Conservation (phyloP, 2,888 invertebrate genomes). For the Barypeithes pellucidus region DNA sequence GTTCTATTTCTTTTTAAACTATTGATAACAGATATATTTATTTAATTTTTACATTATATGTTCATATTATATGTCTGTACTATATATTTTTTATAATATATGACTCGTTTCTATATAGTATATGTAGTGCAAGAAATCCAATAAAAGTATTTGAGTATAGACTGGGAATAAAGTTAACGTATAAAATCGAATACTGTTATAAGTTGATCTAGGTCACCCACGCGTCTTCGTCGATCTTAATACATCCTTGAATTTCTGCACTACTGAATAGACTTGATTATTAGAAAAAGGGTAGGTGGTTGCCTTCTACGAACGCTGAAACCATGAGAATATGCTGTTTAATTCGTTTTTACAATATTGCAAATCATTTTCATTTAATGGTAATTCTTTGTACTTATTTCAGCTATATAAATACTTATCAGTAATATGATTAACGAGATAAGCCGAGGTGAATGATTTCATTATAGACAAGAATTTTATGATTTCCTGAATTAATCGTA, state of each 20-base stretch:
- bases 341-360: slow-evolving; percentile 21
- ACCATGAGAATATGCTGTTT: slow-evolving; percentile 25
- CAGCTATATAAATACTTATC: slow-evolving; percentile 14
- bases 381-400: not conserved
- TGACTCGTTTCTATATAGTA: too few relatives aligned
- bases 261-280: slow-evolving; percentile 27
- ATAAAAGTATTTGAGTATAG: too few relatives aligned
- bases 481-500: slow-evolving; percentile 2
- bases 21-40: too few relatives aligned
- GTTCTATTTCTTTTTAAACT: too few relatives aligned
- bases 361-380: slow-evolving; percentile 23
- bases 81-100: too few relatives aligned
- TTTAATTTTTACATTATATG: too few relatives aligned
- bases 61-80: too few relatives aligned
- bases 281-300: slow-evolving; percentile 28
- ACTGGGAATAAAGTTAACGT: slow-evolving; percentile 11
- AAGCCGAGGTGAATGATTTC: slow-evolving; percentile 15
- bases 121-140: too few relatives aligned
- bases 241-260: slow-evolving; percentile 27
- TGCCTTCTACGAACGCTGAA: slow-evolving; percentile 20
- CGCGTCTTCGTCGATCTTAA: slow-evolving; percentile 7
- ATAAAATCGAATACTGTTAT: slow-evolving; percentile 13
- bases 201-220: slow-evolving; percentile 31
- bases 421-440: slow-evolving; percentile 4
- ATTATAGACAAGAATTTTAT: not conserved